These are phyloP conservation scores for Pristionchus entomophagus DNA, from an alignment of 2,888 invertebrate genomes.

Conservation along the genomic window DNA sequence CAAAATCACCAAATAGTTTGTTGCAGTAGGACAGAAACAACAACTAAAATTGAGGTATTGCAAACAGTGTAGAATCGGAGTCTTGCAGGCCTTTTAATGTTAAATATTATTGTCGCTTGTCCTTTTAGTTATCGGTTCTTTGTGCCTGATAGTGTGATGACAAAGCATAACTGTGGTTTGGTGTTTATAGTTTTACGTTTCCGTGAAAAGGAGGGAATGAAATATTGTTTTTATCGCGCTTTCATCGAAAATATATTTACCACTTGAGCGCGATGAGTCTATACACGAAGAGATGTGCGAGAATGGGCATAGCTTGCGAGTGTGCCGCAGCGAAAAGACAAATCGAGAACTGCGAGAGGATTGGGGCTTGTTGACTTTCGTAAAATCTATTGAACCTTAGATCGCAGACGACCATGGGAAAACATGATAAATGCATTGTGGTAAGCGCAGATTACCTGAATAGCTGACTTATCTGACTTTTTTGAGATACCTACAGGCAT, in stretches of 20 bases:
- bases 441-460: not conserved
- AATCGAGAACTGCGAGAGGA: not conserved
- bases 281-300: not conserved
- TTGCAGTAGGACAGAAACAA: not conserved
- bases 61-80: not conserved
- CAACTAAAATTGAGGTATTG: not conserved
- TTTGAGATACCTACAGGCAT: not conserved
- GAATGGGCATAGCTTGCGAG: not conserved
- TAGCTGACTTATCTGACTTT: not conserved
- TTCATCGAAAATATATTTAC: too few relatives aligned
- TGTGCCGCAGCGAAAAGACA: not conserved
- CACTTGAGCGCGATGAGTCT: not conserved
- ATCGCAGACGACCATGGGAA: not conserved
- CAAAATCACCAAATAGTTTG: not conserved
- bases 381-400: not conserved
- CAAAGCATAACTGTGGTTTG: too few relatives aligned
- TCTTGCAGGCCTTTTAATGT: not conserved
- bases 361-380: too few relatives aligned
- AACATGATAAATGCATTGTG: not conserved
- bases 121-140: too few relatives aligned
- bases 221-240: too few relatives aligned
- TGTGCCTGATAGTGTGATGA: too few relatives aligned
- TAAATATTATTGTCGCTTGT: too few relatives aligned
- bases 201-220: too few relatives aligned
- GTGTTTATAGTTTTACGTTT: too few relatives aligned